Conservation (phyloP, 1,140 invertebrate genomes). For the Drosophila nigromelanica region DNA sequence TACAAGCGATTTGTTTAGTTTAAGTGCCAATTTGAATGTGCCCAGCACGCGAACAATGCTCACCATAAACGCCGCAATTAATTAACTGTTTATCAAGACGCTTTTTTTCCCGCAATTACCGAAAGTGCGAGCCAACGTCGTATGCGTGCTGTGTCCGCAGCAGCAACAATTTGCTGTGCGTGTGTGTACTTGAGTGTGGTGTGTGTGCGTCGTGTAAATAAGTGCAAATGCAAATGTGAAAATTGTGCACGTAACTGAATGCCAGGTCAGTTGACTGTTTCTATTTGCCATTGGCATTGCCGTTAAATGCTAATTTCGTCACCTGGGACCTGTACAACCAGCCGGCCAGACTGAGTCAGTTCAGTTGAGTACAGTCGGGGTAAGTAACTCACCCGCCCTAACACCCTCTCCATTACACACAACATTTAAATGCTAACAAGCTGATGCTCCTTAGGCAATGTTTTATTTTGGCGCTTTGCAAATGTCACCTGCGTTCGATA, state of each 20-base stretch:
- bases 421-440: constrained; percentile 54
- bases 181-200: not conserved
- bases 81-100: constrained; percentile 47
- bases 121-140: constrained; percentile 16
- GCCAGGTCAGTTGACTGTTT: constrained; percentile 6
- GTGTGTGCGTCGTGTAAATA: constrained; percentile 22
- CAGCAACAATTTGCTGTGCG: constrained; percentile 15
- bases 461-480: not conserved
- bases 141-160: constrained; percentile 16
- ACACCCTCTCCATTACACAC: not conserved
- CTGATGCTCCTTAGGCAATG: constrained; percentile 40
- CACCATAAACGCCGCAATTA: constrained; percentile 54
- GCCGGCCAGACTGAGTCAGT: constrained; percentile 27
- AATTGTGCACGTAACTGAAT: constrained; percentile 39
- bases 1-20: constrained; percentile 31
- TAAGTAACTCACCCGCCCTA: constrained; percentile 19
- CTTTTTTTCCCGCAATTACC: not conserved
- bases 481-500: constrained; percentile 43
- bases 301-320: constrained; percentile 60
- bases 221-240: constrained; percentile 26
- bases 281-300: constrained; percentile 62
- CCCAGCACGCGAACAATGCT: constrained; percentile 49
- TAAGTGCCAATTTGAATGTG: constrained; percentile 33
- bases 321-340: constrained; percentile 35
- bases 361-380: constrained; percentile 2